These are phyloP conservation scores for Anguilla japonica DNA, from an alignment of 2,113 vertebrate species.

Conservation along the genomic window DNA sequence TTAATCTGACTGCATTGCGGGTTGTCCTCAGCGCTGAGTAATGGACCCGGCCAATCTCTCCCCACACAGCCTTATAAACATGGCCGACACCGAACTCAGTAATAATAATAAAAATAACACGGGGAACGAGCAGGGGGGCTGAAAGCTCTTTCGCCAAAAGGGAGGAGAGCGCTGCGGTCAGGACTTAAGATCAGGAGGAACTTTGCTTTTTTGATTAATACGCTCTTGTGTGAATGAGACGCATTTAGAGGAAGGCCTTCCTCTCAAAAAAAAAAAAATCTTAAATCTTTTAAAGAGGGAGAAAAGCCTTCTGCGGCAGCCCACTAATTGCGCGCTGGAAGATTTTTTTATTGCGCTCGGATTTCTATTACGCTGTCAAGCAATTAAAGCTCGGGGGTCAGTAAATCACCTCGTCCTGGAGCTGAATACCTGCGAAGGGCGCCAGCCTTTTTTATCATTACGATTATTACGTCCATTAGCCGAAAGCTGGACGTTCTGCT, in stretches of 20 bases:
- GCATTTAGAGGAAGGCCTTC: neutral
- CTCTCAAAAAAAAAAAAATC: neutral
- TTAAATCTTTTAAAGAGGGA: neutral
- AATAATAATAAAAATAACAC: neutral
- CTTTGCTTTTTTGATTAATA: constrained; percentile 10
- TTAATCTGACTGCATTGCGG: neutral
- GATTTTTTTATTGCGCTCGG: constrained; percentile 12
- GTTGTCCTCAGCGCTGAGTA: neutral
- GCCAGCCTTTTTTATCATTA: constrained; percentile 23
- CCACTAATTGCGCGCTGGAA: constrained; percentile 7
- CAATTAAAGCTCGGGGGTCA: constrained; percentile 18
- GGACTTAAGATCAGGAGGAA: neutral
- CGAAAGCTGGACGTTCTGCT: neutral
- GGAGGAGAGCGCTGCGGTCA: neutral
- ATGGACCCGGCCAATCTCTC: neutral
- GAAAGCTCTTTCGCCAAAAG: neutral
- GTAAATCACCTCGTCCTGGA: constrained; percentile 2
- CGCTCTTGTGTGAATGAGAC: neutral
- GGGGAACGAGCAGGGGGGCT: neutral
- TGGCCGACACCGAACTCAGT: neutral
- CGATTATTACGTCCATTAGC: constrained; percentile 23
- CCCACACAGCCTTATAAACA: neutral
- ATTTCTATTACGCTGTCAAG: constrained; percentile 24
- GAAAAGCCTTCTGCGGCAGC: neutral
- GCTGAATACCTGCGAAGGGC: neutral